Evolutionary conservation across 2,113 vertebrate genomes (phyloP).

Genomic region (Ursus arctos): DNA sequence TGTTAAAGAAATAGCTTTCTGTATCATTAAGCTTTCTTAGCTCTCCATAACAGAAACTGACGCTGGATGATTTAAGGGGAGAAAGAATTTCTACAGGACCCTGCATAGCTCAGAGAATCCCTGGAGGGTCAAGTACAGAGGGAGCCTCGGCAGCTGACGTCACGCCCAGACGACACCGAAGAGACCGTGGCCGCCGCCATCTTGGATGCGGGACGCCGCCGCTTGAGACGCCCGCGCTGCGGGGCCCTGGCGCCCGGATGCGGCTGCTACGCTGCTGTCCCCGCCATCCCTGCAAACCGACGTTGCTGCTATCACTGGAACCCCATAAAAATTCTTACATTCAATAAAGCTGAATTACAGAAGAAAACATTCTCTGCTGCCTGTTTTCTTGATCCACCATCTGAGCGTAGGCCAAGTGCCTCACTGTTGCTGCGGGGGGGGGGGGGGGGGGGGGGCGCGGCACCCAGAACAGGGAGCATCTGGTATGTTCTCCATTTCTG

Average conservation of each 20-base stretch:
- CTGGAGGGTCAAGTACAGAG: not conserved
- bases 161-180: not conserved
- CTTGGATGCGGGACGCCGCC: not conserved
- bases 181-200: not conserved
- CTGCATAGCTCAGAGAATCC: not conserved
- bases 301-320: not conserved
- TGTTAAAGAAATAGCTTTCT: not conserved
- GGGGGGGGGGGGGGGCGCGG: not conserved
- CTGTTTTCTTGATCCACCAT: not conserved
- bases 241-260: not conserved
- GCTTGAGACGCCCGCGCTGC: accelerated
- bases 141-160: not conserved
- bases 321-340: not conserved
- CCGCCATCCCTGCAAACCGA: not conserved
- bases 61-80: constrained; percentile 30
- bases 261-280: not conserved
- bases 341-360: not conserved
- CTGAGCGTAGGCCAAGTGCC: not conserved
- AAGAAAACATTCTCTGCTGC: not conserved
- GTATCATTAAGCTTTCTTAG: constrained; percentile 19
- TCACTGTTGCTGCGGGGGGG: not conserved
- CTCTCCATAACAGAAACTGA: constrained; percentile 5
- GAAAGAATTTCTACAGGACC: not conserved
- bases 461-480: not conserved
- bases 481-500: not conserved